Evolutionary conservation across 1,140 invertebrate genomes (phyloP).

Genomic region (Tetragnatha versicolor): DNA sequence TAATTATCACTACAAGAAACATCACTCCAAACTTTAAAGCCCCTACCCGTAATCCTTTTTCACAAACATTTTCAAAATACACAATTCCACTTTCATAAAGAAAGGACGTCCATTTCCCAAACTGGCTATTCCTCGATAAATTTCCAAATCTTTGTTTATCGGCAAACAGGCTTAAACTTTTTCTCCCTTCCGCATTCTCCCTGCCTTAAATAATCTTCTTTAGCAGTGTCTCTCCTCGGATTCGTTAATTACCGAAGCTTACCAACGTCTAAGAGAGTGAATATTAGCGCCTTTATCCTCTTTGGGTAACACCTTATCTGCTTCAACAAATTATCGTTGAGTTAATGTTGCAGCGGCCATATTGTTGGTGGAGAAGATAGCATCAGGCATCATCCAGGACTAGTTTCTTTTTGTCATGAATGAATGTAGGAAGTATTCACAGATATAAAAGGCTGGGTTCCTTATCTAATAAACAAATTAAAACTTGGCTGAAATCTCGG

Average conservation of each 20-base stretch:
- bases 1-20: too few species aligned
- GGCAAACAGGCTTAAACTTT: too few species aligned
- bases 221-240: neutral
- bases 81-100: too few species aligned
- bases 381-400: neutral
- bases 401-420: neutral
- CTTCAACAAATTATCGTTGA: neutral
- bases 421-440: neutral
- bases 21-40: too few species aligned
- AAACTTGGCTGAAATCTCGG: neutral
- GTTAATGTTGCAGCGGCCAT: neutral
- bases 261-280: neutral
- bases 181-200: too few species aligned
- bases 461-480: slow-evolving; percentile 8
- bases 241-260: neutral
- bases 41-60: too few species aligned
- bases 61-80: too few species aligned
- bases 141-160: too few species aligned
- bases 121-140: too few species aligned
- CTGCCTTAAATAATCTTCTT: neutral
- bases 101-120: too few species aligned
- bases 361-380: neutral
- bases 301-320: neutral
- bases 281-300: neutral
- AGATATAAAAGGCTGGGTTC: neutral